Percentiles rank a stretch among this genome's conserved stretches.
These are phyloP conservation scores for Scrobipalpa atriplicella DNA, from an alignment of 2,888 invertebrate genomes.

Conservation along the genomic window DNA sequence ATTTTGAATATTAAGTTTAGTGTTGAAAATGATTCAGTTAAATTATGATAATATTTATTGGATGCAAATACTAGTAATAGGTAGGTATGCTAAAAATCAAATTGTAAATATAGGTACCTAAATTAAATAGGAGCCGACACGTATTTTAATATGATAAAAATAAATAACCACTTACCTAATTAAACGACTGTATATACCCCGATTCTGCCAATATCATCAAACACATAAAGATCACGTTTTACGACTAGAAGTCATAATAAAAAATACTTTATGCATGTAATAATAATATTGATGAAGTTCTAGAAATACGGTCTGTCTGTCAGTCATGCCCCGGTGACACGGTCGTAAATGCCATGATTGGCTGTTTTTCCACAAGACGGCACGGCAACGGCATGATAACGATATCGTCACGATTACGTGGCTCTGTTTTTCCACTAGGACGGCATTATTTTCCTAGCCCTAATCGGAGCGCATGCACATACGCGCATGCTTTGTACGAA, in stretches of 20 bases:
- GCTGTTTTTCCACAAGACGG: no score
- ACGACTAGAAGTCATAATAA: slow-evolving; percentile 19
- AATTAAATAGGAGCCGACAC: not conserved
- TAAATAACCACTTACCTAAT: not conserved
- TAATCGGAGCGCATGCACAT: no score
- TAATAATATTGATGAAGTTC: slow-evolving; percentile 1
- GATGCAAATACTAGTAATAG: no score
- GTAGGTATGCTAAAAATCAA: not conserved
- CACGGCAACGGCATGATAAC: no score
- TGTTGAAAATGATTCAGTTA: no score
- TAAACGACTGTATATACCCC: not conserved
- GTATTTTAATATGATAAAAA: not conserved
- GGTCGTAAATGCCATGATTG: no score
- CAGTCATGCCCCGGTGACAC: not conserved
- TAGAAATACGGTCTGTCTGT: slow-evolving; percentile 9
- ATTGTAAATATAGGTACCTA: not conserved
- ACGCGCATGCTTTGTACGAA: no score
- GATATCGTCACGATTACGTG: no score
- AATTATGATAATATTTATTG: no score
- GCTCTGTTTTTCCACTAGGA: no score
- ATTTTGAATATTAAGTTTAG: no score
- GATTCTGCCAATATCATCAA: slow-evolving; percentile 19
- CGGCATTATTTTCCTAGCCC: no score
- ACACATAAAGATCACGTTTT: slow-evolving; percentile 22
- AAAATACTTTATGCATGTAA: slow-evolving; percentile 20